Base-by-base conservation (phyloP, 2,888 invertebrate species). In the Spodoptera exigua region DNA sequence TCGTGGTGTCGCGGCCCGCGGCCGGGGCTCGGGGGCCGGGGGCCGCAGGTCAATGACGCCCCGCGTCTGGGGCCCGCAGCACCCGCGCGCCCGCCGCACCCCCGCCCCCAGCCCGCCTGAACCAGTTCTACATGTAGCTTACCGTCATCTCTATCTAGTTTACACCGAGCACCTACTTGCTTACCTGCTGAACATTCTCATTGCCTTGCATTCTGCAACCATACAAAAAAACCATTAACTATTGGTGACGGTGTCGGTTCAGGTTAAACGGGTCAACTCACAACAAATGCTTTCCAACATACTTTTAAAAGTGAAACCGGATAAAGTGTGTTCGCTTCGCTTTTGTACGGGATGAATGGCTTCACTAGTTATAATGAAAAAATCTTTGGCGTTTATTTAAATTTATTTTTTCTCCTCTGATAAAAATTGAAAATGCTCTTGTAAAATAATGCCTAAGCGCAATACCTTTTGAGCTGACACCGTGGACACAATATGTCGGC, bases 41-140 rank as follows among this genome's bases (percentile, higher is more conserved):
- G 74, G 74, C 64, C 83, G 83, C 88, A 91, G 93, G 93, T 93
- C 93, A 93, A 92, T 93, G 93, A 93, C 93, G 93, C 86, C 88
- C 87, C 89, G 84, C 88, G 92, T 92, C 93, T 91, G 91, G 89
- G 84, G 84, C 84, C 87, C 78, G 73, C 78, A 78, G 76, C 74
- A 78, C 75, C 76, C 80, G 74, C 72, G 78, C 80, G 80, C 80
- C 72, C 64, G 78, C 78, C 79, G 69, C 83, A 48, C 69, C 57
- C 51, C 80, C 74, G 62, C 64, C 57, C 68, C 55, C 56, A 57
- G 76, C 78, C 80, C 79, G 79, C 65, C 74, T 78, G 76, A 78
- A 79, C 79, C 79, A 76, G 78, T 78, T 78, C 79, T 77, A 71
- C 84, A 78, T 84, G 87, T 85, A 88, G 88, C 87, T 88, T 87